phyloP scores from a whole-genome alignment of 2,888 invertebrate species.

The Conomelus anceps region DNA sequence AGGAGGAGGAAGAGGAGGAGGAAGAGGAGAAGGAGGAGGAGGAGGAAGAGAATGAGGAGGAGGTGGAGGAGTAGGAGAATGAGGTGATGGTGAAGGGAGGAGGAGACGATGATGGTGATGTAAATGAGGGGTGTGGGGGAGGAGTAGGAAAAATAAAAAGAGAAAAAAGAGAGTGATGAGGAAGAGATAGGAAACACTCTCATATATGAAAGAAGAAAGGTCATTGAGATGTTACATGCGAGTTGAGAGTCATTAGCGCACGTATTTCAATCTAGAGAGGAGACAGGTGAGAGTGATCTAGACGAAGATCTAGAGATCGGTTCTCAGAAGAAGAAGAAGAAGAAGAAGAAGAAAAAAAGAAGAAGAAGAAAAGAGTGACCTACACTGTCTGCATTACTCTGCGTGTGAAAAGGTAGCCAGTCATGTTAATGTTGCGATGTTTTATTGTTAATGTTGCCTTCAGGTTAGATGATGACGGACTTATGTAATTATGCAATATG shows the following conservation, averaged over 20 bases:
- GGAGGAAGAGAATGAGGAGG: too few relatives aligned
- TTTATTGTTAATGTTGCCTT: too few relatives aligned
- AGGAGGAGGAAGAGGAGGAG: too few relatives aligned
- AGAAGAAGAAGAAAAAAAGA: too few relatives aligned
- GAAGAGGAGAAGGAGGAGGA: too few relatives aligned
- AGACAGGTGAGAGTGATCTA: background rate
- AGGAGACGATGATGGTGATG: too few relatives aligned
- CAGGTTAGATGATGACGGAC: background rate
- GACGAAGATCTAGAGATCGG: background rate
- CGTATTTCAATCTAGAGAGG: background rate
- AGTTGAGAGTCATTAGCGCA: background rate
- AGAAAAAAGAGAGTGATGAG: background rate
- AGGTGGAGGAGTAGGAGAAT: too few relatives aligned
- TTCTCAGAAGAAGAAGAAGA: too few relatives aligned
- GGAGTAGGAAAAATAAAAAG: background rate
- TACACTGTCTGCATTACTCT: background rate
- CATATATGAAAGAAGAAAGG: background rate
- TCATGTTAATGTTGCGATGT: too few relatives aligned
- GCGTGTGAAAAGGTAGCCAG: background rate
- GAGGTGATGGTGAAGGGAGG: too few relatives aligned
- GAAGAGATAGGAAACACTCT: background rate
- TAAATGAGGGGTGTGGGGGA: background rate
- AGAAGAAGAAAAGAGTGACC: background rate
- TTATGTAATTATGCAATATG: background rate
- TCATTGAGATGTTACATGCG: background rate